Percentiles rank a stretch among this genome's conserved stretches.
Conservation (phyloP, 1,140 invertebrate species). For the Rhizoglyphus robini region DNA sequence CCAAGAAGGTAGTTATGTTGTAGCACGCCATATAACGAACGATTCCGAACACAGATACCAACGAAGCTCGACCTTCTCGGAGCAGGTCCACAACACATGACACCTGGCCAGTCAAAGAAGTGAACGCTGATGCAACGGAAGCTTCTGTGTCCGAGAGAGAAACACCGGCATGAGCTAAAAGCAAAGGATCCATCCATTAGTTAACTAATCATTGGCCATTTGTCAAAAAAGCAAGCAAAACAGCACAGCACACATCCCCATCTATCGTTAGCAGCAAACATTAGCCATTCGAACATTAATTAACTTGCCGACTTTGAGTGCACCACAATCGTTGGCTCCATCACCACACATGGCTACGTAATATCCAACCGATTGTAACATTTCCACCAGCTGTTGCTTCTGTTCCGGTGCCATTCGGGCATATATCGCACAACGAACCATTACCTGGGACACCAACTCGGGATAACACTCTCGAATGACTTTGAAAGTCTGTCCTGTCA, state of each 20-base stretch:
- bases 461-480: slow-evolving; percentile 56
- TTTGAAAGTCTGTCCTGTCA: slow-evolving; percentile 61
- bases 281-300: background rate
- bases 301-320: slow-evolving; percentile 3
- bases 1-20: slow-evolving; percentile 80
- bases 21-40: slow-evolving; percentile 98
- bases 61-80: slow-evolving; percentile 75
- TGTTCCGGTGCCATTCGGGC: slow-evolving; percentile 93
- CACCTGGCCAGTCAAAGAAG: slow-evolving; percentile 71
- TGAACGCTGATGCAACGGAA: slow-evolving; percentile 90
- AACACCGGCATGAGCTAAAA: slow-evolving; percentile 80
- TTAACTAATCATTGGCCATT: slow-evolving; percentile 1
- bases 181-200: too few species aligned
- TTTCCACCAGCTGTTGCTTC: slow-evolving; percentile 80
- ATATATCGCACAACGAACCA: slow-evolving; percentile 71
- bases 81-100: slow-evolving; percentile 75
- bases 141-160: slow-evolving; percentile 91
- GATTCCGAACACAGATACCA: slow-evolving; percentile 88
- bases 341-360: slow-evolving; percentile 82
- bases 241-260: background rate
- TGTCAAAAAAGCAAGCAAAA: too few species aligned
- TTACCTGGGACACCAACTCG: slow-evolving; percentile 50
- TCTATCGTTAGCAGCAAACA: background rate
- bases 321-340: slow-evolving; percentile 92
- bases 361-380: slow-evolving; percentile 60